Evolutionary conservation across 1,140 invertebrate species (phyloP), one percentile per base, ranked within the genome.

Genomic region (Achroia grisella): DNA sequence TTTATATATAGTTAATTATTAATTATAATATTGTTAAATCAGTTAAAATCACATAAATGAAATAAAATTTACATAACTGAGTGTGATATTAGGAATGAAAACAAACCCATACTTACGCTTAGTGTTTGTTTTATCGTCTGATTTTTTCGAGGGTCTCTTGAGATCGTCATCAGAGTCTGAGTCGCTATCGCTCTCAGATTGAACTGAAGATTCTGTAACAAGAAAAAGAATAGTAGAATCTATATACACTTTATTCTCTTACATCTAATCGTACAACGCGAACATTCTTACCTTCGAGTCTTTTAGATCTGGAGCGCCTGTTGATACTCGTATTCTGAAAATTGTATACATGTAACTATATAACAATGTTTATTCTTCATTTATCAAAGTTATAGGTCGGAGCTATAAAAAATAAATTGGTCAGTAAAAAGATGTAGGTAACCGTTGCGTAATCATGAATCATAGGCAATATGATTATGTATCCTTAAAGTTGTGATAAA

Each of bases 221-320:
- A 58, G 48, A 23, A 23, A 23, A 6, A 6, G 17, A 23, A 23
- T 3, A 3, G 17, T 23, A 23, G 2, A 23, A 6, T 23, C 6
- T 23, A 23, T 23, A n/a, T n/a, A n/a, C n/a, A n/a, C n/a, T n/a
- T n/a, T n/a, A n/a, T n/a, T n/a, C n/a, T n/a, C n/a, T n/a, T n/a
- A n/a, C n/a, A n/a, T n/a, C n/a, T n/a, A n/a, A n/a, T n/a, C n/a
- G n/a, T n/a, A n/a, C n/a, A n/a, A 23, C 17, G 17, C 17, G 17
- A 23, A 48, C 17, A 33, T 30, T 43, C 88, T 89, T 66, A 91
- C 92, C 68, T 92, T 93, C 41, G 86, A 91, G 56, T 88, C 88
- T 44, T 86, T 90, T 57, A 86, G 89, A 10, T 87, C 89, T 47
- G 84, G 90, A 44, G 84, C 90, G 48, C 88, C 87, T 50, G 87